phyloP scores from a whole-genome alignment of 2,797 vertebrate genomes.

The Sebastes minor region DNA sequence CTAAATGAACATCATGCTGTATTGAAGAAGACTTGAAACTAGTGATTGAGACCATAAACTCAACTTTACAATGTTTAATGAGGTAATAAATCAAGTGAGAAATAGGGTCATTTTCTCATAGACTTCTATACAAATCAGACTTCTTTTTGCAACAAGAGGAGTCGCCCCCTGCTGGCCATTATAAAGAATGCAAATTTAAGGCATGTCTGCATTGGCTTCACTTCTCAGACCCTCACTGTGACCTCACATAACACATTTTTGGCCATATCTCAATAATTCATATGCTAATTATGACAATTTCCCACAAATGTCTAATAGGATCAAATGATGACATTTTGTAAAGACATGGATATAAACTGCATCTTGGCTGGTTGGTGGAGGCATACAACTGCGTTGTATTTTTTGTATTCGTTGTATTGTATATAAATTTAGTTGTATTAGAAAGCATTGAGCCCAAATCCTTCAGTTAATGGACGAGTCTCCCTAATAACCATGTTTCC shows the following conservation, averaged over 20 bases:
- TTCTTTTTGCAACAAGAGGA: too few species aligned
- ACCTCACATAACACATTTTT: not conserved
- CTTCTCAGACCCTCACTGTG: not conserved
- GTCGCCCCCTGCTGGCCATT: too few species aligned
- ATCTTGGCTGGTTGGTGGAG: not conserved
- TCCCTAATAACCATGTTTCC: not conserved
- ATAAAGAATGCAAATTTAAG: too few species aligned
- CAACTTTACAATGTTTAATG: too few species aligned
- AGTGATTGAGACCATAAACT: too few species aligned
- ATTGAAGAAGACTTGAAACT: too few species aligned
- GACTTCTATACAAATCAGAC: too few species aligned
- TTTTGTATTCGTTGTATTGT: too few species aligned
- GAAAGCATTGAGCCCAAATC: not conserved
- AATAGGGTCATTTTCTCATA: too few species aligned
- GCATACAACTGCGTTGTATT: not conserved
- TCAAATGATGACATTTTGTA: not conserved
- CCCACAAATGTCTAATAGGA: not conserved
- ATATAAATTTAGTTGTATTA: not conserved
- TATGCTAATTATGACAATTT: not conserved
- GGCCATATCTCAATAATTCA: not conserved
- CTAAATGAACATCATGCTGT: too few species aligned
- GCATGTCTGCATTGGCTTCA: too few species aligned
- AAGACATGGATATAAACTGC: not conserved
- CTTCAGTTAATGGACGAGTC: not conserved
- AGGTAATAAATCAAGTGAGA: too few species aligned